A percentile compares a stretch with the other conserved stretches of the same genome.
Evolutionary conservation across 2,113 vertebrate genomes (phyloP).

Genomic region (Cyanoderma ruficeps): DNA sequence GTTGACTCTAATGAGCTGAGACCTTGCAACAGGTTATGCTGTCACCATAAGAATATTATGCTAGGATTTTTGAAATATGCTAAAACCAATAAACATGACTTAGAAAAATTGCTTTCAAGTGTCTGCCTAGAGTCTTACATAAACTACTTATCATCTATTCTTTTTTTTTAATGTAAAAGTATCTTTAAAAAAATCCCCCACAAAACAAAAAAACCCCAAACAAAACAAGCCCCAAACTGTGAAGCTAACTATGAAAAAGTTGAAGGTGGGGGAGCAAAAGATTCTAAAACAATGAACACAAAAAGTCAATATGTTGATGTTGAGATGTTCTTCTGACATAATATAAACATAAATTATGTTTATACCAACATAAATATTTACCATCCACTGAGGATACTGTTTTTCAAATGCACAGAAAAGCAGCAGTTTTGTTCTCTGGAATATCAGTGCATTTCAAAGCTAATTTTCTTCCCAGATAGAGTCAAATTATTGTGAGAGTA

Average conservation of each 20-base stretch:
- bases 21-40: background rate
- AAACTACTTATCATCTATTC: background rate
- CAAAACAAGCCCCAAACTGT: background rate
- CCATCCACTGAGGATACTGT: background rate
- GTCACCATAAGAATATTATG: background rate
- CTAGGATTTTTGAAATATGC: background rate
- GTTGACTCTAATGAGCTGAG: background rate
- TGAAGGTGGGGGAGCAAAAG: background rate
- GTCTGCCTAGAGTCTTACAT: background rate
- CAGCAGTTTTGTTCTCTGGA: background rate
- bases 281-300: background rate
- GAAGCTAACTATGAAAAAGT: background rate
- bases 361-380: background rate
- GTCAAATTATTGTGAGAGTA: background rate
- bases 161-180: background rate
- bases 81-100: background rate
- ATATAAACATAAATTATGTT: background rate
- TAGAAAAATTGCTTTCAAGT: background rate
- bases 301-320: background rate
- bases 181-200: background rate
- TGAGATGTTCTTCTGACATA: fast-evolving
- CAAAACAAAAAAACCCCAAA: background rate
- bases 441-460: background rate
- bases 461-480: background rate
- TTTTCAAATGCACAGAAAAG: background rate